Conservation (phyloP, 2,888 invertebrate species). For the Hirtodrosophila alboralis region DNA sequence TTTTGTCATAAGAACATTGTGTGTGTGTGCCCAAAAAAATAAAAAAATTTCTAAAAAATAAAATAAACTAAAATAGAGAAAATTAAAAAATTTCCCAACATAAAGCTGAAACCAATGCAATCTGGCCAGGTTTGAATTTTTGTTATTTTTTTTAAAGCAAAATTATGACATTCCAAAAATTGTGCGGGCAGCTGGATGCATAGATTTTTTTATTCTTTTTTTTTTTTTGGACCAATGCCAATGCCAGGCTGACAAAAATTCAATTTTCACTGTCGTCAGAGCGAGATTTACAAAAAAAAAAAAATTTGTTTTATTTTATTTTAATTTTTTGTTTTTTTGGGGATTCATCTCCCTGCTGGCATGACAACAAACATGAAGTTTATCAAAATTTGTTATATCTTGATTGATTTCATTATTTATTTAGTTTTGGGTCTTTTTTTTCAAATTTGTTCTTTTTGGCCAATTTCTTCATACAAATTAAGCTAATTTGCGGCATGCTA, state of each 20-base stretch:
- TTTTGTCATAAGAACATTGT: conserved; percentile 65
- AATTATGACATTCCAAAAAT: conserved; percentile 25
- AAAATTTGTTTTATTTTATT: no score
- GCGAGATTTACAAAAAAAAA: conserved; percentile 39
- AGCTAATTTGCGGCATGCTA: conserved; percentile 63
- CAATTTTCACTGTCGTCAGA: conserved; percentile 28
- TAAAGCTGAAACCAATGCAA: conserved; percentile 68
- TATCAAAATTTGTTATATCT: conserved; percentile 50
- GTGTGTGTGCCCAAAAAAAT: conserved; percentile 47
- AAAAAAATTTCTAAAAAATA: conserved; percentile 21
- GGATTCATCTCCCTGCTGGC: conserved; percentile 52
- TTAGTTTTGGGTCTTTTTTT: conserved; percentile 15
- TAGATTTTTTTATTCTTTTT: conserved; percentile 19
- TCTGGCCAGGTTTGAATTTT: conserved; percentile 65
- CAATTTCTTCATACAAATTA: conserved; percentile 59
- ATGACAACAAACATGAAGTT: conserved; percentile 57
- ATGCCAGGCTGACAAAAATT: conserved; percentile 40
- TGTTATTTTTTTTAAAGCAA: conserved; percentile 30
- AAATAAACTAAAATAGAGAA: no score
- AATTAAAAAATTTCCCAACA: conserved; percentile 34
- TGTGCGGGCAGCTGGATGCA: conserved; percentile 45
- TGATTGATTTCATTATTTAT: conserved; percentile 40
- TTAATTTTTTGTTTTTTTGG: conserved; percentile 30
- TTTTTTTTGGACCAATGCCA: conserved; percentile 57
- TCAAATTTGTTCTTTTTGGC: conserved; percentile 36